Evolutionary conservation across 1,140 invertebrate genomes (phyloP).

Genomic region (Harpegnathos saltator): DNA sequence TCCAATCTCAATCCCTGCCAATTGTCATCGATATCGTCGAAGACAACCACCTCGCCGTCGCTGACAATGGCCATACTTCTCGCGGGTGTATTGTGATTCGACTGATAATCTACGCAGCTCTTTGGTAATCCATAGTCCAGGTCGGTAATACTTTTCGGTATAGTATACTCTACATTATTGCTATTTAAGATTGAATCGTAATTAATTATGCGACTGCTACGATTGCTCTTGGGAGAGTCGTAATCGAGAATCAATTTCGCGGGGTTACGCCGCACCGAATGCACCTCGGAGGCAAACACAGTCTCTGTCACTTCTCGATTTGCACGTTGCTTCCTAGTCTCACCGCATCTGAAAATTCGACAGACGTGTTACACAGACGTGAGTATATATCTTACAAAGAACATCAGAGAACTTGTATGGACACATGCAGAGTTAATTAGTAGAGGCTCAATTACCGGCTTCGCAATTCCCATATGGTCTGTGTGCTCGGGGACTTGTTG

Average conservation of each 20-base stretch:
- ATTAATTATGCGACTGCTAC: slow-evolving; percentile 82
- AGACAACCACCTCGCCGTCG: slow-evolving; percentile 92
- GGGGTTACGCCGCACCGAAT: slow-evolving; percentile 86
- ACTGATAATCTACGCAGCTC: slow-evolving; percentile 85
- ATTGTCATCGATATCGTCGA: slow-evolving; percentile 93
- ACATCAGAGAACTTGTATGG: too few relatives aligned
- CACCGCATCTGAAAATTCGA: slow-evolving; percentile 82
- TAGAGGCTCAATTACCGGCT: slow-evolving; percentile 81
- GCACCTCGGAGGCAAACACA: slow-evolving; percentile 88
- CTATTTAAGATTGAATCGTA: slow-evolving; percentile 85
- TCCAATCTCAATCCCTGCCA: slow-evolving; percentile 87
- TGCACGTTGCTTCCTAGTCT: slow-evolving; percentile 85
- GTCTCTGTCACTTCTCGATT: slow-evolving; percentile 88
- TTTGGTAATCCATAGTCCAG: slow-evolving; percentile 84
- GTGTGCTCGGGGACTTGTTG: slow-evolving; percentile 87
- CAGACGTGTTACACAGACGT: not conserved
- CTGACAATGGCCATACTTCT: slow-evolving; percentile 87
- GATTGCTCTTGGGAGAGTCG: slow-evolving; percentile 83
- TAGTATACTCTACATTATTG: slow-evolving; percentile 85
- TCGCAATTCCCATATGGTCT: slow-evolving; percentile 88
- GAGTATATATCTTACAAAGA: not conserved
- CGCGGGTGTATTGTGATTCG: slow-evolving; percentile 83
- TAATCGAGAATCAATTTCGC: slow-evolving; percentile 84
- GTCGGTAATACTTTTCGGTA: slow-evolving; percentile 84
- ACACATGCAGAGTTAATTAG: not conserved